Percentiles rank a stretch among this genome's conserved stretches.
These are phyloP conservation scores for Epinephelus awoara DNA, from an alignment of 2,797 vertebrate species.

Conservation along the genomic window DNA sequence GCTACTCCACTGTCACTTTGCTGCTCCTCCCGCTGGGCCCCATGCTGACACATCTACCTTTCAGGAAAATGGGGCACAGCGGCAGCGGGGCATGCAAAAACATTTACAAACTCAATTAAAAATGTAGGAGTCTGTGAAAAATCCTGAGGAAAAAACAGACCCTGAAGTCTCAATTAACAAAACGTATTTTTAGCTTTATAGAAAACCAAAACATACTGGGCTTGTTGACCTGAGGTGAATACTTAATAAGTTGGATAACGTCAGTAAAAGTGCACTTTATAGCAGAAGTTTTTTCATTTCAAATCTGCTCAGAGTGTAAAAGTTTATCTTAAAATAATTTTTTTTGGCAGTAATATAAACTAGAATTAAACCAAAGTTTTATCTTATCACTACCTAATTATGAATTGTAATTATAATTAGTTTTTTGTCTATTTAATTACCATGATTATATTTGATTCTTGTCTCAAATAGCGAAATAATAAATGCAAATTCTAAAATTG, in stretches of 20 bases:
- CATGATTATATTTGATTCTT: background rate
- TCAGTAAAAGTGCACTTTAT: background rate
- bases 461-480: background rate
- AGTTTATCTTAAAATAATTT: no score
- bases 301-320: background rate
- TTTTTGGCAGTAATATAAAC: background rate
- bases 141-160: slow-evolving; percentile 17
- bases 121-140: slow-evolving; percentile 42
- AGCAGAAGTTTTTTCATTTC: background rate
- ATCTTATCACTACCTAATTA: background rate
- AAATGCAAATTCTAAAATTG: background rate
- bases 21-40: slow-evolving; percentile 41
- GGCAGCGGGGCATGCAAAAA: slow-evolving; percentile 46
- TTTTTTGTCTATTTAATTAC: background rate
- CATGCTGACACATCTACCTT: slow-evolving; percentile 58
- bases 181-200: slow-evolving; percentile 12
- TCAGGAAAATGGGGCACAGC: slow-evolving; percentile 58
- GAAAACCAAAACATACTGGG: slow-evolving; percentile 5
- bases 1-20: slow-evolving; percentile 39
- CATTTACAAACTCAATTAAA: slow-evolving; percentile 63
- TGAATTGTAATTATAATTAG: background rate
- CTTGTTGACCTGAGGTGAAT: slow-evolving; percentile 2
- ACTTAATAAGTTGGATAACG: background rate
- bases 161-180: background rate
- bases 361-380: background rate